Evolutionary conservation across 2,797 vertebrate species (phyloP), one percentile per base, ranked within the genome.

Genomic region (Anisognathus igniventris): DNA sequence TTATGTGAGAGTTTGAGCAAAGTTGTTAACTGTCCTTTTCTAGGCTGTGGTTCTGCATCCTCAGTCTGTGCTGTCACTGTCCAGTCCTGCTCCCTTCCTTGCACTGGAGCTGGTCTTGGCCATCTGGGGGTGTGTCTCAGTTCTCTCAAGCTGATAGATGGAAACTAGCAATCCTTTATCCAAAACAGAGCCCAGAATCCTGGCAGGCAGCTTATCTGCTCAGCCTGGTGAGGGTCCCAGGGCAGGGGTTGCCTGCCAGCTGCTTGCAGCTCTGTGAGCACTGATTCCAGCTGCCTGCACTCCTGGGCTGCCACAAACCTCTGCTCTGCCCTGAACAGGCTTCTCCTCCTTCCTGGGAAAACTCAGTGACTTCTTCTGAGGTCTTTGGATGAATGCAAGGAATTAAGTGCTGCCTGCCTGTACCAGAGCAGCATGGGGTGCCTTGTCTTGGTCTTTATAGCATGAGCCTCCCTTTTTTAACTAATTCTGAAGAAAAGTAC

Each of bases 381-480:
- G 7, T 37, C 33, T 60, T 39, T 35, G 47, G 17, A 19, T 66
- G 53, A 51, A 25, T 51, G 56, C 31, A 54, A 65, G 23, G 31
- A 79, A 42, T 23, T 10, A 39, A 60, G 11, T 7, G 1, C 27
- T 81, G 40, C 76, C n/a, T 72, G n/a, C 53, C 11, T 18, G 21
- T 51, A 28, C 20, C 30, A 21, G 1, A 44, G 17, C 6, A 15
- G 14, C 2, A 0, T 23, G 33, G 50, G 28, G 10, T 33, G 12
- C 67, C 18, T 31, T 66, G 33, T 45, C 37, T 62, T 47, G 39
- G 56, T 20, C 50, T 70, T 75, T 1, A 37, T 48, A 10, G 20
- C 37, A 10, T 5, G 3, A 82, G 5, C 27, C 3, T 6, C 3
- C 1, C 7, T 27, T 57, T 35, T 35, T 2, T 10, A 51, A 31